Evolutionary conservation across 2,113 vertebrate genomes (phyloP).

Genomic region (Lepus timidus): DNA sequence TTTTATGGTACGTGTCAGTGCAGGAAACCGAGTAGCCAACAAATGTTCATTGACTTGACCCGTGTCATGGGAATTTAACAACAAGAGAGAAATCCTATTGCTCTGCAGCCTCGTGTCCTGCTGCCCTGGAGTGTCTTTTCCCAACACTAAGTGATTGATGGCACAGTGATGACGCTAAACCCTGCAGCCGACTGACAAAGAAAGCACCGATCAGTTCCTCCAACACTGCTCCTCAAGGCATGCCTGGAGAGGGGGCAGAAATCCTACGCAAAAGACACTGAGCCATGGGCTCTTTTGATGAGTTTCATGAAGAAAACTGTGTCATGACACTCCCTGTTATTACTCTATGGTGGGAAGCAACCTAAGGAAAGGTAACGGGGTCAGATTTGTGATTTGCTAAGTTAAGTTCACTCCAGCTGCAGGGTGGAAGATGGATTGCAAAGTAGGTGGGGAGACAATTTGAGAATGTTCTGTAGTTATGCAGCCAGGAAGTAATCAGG

Average conservation of each 20-base stretch:
- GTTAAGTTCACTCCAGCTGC: not conserved
- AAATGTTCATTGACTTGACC: not conserved
- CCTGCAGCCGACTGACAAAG: not conserved
- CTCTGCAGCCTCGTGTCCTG: not conserved
- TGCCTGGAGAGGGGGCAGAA: not conserved
- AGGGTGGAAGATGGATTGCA: not conserved
- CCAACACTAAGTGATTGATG: not conserved
- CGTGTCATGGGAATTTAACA: not conserved
- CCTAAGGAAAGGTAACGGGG: not conserved
- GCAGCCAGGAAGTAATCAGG: not conserved
- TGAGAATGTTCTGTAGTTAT: not conserved
- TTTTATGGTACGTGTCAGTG: not conserved
- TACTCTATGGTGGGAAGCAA: not conserved
- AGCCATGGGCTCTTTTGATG: not conserved
- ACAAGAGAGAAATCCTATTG: not conserved
- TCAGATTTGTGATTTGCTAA: constrained; percentile 18
- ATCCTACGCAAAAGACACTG: not conserved
- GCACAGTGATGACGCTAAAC: not conserved
- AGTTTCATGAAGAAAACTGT: not conserved
- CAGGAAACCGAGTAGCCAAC: not conserved
- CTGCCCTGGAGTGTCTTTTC: not conserved
- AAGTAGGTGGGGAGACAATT: not conserved
- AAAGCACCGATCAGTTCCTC: not conserved
- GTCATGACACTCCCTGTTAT: not conserved
- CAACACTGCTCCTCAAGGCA: not conserved